Evolutionary conservation across 37 sponge, comb jelly and placozoan species (phyloP).

Genomic region (Hexactinellida sp.): DNA sequence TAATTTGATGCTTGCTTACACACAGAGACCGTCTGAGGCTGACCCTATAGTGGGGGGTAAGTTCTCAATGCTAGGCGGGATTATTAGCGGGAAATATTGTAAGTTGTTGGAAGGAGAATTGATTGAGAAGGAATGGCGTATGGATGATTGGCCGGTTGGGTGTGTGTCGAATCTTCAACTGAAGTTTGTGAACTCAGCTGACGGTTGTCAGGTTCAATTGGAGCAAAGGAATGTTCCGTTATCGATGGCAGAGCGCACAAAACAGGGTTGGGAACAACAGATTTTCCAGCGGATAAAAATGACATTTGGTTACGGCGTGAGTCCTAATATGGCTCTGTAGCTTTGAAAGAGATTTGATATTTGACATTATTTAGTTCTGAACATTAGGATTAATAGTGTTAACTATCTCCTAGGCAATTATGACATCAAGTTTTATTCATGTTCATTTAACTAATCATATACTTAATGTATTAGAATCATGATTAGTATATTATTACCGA

Average conservation of each 20-base stretch:
- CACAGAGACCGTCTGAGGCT: conserved; percentile 34
- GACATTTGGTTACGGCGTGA: conserved; percentile 82
- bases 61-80: conserved; percentile 59
- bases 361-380: too few relatives aligned
- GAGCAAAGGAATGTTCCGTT: conserved; percentile 71
- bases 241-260: conserved; percentile 39
- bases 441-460: too few relatives aligned
- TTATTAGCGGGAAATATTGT: conserved; percentile 67
- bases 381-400: not conserved
- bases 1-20: conserved; percentile 49
- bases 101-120: conserved; percentile 41
- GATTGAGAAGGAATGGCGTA: conserved; percentile 67
- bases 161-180: conserved; percentile 17
- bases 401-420: not conserved
- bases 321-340: not conserved
- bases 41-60: conserved; percentile 53
- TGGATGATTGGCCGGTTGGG: conserved; percentile 69
- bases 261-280: conserved; percentile 68
- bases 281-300: conserved; percentile 68
- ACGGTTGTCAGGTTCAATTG: conserved; percentile 38
- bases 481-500: too few relatives aligned
- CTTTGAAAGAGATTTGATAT: too few relatives aligned
- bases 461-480: too few relatives aligned
- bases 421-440: too few relatives aligned
- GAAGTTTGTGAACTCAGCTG: conserved; percentile 28